Percentiles rank a stretch among this genome's conserved stretches.
phyloP scores from a whole-genome alignment of 2,113 vertebrate species.

The Pantherophis guttatus region DNA sequence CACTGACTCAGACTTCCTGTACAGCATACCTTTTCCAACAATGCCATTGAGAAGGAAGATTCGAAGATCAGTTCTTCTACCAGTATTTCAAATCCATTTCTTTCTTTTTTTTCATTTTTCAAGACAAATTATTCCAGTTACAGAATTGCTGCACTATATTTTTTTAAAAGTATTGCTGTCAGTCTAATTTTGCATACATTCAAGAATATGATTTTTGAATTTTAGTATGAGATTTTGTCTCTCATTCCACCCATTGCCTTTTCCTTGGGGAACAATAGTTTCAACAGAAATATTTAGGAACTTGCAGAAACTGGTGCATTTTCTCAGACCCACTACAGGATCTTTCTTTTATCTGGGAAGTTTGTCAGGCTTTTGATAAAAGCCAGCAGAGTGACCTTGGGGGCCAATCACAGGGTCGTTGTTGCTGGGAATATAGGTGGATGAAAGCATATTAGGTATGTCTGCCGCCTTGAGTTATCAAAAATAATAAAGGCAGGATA shows the following conservation, averaged over 20 bases:
- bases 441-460: neutral
- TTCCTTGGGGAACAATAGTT: neutral
- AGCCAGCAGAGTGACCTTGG: neutral
- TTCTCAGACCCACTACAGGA: neutral
- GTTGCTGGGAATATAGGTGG: neutral
- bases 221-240: neutral
- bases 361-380: neutral
- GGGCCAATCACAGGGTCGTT: neutral
- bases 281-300: neutral
- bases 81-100: neutral
- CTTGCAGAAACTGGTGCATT: neutral
- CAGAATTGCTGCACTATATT: neutral
- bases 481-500: neutral
- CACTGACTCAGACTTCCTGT: no score
- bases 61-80: neutral
- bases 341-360: neutral
- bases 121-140: neutral
- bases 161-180: neutral
- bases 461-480: neutral
- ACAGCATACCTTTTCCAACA: neutral
- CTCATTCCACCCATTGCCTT: neutral
- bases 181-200: neutral
- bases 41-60: neutral
- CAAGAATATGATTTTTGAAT: neutral
- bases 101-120: neutral